A percentile compares a stretch with the other conserved stretches of the same genome.
Conservation (phyloP, 1,140 invertebrate genomes). For the Drusus annulatus region DNA sequence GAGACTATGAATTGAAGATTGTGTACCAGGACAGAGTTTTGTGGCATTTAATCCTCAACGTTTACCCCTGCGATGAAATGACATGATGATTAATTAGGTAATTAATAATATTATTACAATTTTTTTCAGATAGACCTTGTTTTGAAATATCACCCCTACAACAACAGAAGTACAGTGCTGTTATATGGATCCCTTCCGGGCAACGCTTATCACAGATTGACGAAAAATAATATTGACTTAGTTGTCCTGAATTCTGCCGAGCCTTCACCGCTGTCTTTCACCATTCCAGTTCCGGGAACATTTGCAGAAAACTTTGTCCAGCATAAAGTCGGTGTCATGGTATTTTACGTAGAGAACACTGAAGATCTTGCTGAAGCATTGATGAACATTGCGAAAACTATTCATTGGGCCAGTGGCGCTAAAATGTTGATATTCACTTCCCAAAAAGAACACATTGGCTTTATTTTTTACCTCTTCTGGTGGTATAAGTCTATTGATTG, state of each 20-base stretch:
- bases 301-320: slow-evolving; percentile 36
- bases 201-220: slow-evolving; percentile 29
- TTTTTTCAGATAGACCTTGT: slow-evolving; percentile 46
- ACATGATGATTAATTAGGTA: no score
- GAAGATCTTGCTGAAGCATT: slow-evolving; percentile 8
- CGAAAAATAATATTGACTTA: slow-evolving; percentile 4
- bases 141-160: slow-evolving; percentile 3
- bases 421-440: slow-evolving; percentile 16
- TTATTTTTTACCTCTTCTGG: slow-evolving; percentile 38
- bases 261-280: background rate
- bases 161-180: slow-evolving; percentile 34
- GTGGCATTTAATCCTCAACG: no score
- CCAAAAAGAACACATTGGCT: background rate
- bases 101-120: no score
- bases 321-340: slow-evolving; percentile 24
- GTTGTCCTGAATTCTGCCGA: slow-evolving; percentile 18
- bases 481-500: slow-evolving; percentile 36
- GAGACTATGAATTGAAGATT: no score
- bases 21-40: background rate
- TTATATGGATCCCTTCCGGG: slow-evolving; percentile 43
- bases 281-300: background rate
- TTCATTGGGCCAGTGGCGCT: slow-evolving; percentile 30
- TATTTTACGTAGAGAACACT: slow-evolving; percentile 18
- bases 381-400: slow-evolving; percentile 2
- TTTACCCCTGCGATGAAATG: no score